Percentiles rank a stretch among this genome's conserved stretches.
These are phyloP conservation scores for Phaethon lepturus DNA, from an alignment of 2,113 vertebrate genomes.

Conservation along the genomic window DNA sequence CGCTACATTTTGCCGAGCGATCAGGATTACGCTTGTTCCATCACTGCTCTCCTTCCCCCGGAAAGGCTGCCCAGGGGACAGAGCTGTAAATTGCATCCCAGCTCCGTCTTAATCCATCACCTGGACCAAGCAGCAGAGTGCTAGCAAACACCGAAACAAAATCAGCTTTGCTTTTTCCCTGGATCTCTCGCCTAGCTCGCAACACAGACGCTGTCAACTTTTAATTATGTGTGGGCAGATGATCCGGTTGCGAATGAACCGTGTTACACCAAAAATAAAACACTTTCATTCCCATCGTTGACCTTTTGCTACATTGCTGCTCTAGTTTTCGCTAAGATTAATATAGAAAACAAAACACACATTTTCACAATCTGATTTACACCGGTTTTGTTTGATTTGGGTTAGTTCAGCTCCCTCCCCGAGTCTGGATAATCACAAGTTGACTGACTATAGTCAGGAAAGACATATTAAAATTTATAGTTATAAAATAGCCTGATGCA, in stretches of 20 bases:
- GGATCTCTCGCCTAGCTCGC: not conserved
- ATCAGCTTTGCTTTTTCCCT: conserved; percentile 2
- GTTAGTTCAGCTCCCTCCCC: not conserved
- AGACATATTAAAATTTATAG: conserved; percentile 45
- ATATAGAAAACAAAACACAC: not conserved
- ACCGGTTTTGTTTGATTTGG: not conserved
- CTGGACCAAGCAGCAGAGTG: not conserved
- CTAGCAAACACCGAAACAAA: not conserved
- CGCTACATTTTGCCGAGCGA: not conserved
- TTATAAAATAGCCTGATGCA: conserved; percentile 46
- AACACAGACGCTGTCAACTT: not conserved
- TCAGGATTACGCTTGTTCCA: not conserved
- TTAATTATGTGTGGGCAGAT: not conserved
- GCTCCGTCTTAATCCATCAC: conserved; percentile 46
- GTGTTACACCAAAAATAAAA: not conserved
- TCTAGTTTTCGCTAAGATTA: not conserved
- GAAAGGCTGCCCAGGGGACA: conserved; percentile 26
- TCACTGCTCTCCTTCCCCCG: not conserved
- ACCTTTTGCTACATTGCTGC: not conserved
- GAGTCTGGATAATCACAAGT: not conserved
- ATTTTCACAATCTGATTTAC: not conserved
- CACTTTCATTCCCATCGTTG: not conserved
- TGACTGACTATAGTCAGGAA: not conserved
- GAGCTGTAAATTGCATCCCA: conserved; percentile 37
- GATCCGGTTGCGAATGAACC: not conserved